Base-by-base conservation (phyloP, 2,797 vertebrate species). In the Pseudochirops cupreus region DNA sequence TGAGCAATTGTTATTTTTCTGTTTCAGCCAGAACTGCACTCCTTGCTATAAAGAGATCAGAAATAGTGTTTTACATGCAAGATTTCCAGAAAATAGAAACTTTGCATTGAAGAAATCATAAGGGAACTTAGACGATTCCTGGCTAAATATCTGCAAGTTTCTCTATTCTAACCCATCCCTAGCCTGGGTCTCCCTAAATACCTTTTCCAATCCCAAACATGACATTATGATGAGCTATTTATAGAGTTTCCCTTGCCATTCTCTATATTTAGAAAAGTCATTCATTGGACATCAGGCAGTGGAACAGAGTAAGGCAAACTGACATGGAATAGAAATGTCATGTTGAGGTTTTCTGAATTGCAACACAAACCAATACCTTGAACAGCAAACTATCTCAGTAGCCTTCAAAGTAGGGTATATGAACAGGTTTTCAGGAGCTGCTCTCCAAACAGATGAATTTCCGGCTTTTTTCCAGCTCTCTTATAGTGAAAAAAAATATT, bases 281-380 rank as follows among this genome's bases (percentile, higher is more conserved):
- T 93, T 52, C 93, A 62, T 3, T 14, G 53, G n/a, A 91, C 58
- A n/a, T 91, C 11, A 24, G 46, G 11, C 94, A 29, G 91, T 94
- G 55, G 53, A 55, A 13, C 11, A 56, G 92, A 50, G 13, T 28
- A 16, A 54, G 67, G 89, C 16, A 55, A 62, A 5, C 54, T 59
- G 31, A 33, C 31, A 62, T 62, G 59, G 59, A 62, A 62, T 1
- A 13, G 59, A 62, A 62, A 13, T 4, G 1, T 18, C 54, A 74
- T 74, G 46, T n/a, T 92, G 13, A 5, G 18, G 67, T 92, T 94
- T 96, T 54, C 31, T 54, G 89, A 93, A n/a, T 74, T 14, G 1
- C 16, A 46, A 29, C 28, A 39, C 50, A n/a, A 91, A 33, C 33
- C 55, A 58, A 90, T 74, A 91, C 28, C 93, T 94, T 96, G 97